Evolutionary conservation across 2,888 invertebrate genomes (phyloP).

Genomic region (Meiosimyza platycephala): DNA sequence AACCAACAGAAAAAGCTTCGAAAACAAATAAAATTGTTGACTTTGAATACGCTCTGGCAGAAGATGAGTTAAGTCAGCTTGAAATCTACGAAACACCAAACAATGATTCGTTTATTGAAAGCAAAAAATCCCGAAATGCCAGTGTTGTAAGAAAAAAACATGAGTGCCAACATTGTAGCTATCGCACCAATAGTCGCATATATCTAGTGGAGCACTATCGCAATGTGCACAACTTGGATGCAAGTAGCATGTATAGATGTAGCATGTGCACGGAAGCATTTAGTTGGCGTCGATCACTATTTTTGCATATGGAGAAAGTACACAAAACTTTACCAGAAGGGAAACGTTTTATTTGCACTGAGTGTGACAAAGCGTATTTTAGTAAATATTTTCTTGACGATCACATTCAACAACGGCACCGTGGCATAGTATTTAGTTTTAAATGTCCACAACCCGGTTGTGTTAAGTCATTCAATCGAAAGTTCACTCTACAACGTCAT

Average conservation of each 20-base stretch:
- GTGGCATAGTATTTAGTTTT: constrained; percentile 21
- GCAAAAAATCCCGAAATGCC: too few relatives aligned
- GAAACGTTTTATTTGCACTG: constrained; percentile 34
- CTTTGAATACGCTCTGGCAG: too few relatives aligned
- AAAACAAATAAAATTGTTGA: too few relatives aligned
- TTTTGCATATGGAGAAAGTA: constrained; percentile 32
- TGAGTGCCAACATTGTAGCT: constrained; percentile 34
- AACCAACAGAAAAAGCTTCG: too few relatives aligned
- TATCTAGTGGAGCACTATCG: constrained; percentile 30
- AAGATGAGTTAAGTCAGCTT: too few relatives aligned
- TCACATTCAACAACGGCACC: constrained; percentile 36
- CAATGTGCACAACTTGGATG: constrained; percentile 28
- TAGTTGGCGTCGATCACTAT: constrained; percentile 36
- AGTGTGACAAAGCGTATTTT: constrained; percentile 33
- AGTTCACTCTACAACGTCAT: constrained; percentile 37
- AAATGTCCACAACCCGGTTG: constrained; percentile 37
- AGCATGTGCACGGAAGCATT: constrained; percentile 33
- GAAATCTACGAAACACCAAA: too few relatives aligned
- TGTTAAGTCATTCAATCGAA: constrained; percentile 37
- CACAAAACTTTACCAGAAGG: constrained; percentile 34
- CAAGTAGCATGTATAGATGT: constrained; percentile 34
- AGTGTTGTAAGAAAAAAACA: too few relatives aligned
- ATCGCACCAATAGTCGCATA: constrained; percentile 30
- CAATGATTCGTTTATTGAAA: too few relatives aligned
- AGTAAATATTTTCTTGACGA: constrained; percentile 31